A percentile compares a stretch with the other conserved stretches of the same genome.
Evolutionary conservation across 2,888 invertebrate species (phyloP).

Genomic region (Epiblema foenella): DNA sequence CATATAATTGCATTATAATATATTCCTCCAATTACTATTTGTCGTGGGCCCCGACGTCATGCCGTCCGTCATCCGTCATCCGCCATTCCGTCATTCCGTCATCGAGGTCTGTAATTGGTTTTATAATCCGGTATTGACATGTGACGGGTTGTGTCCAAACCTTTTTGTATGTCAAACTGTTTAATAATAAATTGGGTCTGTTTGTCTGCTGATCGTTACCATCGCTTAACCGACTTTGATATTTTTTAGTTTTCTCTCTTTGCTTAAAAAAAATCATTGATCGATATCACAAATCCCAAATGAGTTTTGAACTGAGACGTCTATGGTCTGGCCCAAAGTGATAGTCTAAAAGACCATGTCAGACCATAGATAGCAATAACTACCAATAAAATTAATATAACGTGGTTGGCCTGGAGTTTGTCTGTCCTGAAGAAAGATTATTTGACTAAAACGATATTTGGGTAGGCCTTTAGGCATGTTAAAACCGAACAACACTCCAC

Average conservation of each 20-base stretch:
- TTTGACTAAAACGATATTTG: not conserved
- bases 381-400: too few relatives aligned
- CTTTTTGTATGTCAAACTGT: constrained; percentile 39
- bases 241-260: too few relatives aligned
- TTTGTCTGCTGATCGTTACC: constrained; percentile 14
- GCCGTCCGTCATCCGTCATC: constrained; percentile 37
- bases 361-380: not conserved
- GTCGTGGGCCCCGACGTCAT: constrained; percentile 40
- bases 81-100: constrained; percentile 30
- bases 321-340: too few relatives aligned
- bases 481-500: not conserved
- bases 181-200: constrained; percentile 26
- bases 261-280: too few relatives aligned
- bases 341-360: too few relatives aligned
- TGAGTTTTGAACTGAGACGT: too few relatives aligned
- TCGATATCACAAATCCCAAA: too few relatives aligned
- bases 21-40: constrained; percentile 43
- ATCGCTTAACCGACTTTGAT: not conserved
- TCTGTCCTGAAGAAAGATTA: too few relatives aligned
- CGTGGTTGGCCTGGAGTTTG: not conserved
- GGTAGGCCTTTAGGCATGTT: not conserved
- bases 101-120: constrained; percentile 34
- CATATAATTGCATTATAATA: constrained; percentile 40
- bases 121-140: constrained; percentile 42
- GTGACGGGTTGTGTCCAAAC: constrained; percentile 41